Evolutionary conservation across 23 tunicate species (phyloP).

Genomic region (Ascidia mentula): DNA sequence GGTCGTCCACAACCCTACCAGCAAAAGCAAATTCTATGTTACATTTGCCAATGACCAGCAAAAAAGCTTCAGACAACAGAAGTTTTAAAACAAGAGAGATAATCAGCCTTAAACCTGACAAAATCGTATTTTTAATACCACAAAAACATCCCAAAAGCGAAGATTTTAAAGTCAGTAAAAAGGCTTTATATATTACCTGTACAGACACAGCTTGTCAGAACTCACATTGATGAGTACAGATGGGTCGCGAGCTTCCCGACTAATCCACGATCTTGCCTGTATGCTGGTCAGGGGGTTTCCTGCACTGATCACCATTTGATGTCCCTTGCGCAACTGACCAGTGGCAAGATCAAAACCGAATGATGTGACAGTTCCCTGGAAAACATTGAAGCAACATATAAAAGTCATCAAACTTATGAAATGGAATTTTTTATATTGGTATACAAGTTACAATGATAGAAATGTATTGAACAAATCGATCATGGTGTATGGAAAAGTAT

Average conservation of each 20-base stretch:
- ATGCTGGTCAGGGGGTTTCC: constrained; percentile 61
- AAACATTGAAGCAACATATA: no score
- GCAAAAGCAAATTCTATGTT: not conserved
- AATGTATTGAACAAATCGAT: no score
- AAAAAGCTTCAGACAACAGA: no score
- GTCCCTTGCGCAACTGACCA: constrained; percentile 62
- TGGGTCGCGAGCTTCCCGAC: constrained; percentile 88
- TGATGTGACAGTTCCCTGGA: constrained; percentile 71
- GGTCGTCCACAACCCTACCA: constrained; percentile 69
- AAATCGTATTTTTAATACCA: no score
- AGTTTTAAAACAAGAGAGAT: not conserved
- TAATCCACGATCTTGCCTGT: constrained; percentile 86
- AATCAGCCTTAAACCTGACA: no score
- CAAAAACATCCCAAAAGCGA: not conserved
- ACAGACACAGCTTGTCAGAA: constrained; percentile 47
- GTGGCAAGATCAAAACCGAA: constrained; percentile 75
- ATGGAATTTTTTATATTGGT: no score
- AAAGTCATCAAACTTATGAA: no score
- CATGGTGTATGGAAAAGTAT: no score
- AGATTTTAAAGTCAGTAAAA: not conserved
- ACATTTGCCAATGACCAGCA: no score
- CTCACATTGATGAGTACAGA: constrained; percentile 83
- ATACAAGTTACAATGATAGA: no score
- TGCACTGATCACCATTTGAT: constrained; percentile 58
- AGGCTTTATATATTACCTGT: constrained; percentile 28